Percentiles rank a stretch among this genome's conserved stretches.
These are phyloP conservation scores for Phortica variegata DNA, from an alignment of 1,140 invertebrate species.

Conservation along the genomic window DNA sequence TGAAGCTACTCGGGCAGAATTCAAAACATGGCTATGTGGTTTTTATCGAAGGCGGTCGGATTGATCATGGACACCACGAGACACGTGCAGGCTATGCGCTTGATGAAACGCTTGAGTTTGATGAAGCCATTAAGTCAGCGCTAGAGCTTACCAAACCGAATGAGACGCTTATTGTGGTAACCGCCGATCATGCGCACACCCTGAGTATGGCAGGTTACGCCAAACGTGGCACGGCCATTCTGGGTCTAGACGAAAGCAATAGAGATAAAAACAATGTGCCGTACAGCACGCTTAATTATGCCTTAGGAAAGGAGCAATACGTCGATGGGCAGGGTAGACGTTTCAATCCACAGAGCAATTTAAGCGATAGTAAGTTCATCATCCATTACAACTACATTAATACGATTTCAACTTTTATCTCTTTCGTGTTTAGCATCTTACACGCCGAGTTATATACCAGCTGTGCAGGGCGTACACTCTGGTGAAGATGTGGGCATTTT, in stretches of 20 bases:
- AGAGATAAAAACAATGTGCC: slow-evolving; percentile 54
- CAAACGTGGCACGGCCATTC: slow-evolving; percentile 67
- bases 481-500: slow-evolving; percentile 71
- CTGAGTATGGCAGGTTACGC: slow-evolving; percentile 70
- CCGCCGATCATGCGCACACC: slow-evolving; percentile 70
- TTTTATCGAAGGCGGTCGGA: slow-evolving; percentile 68
- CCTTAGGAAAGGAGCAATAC: slow-evolving; percentile 65
- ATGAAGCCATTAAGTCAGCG: slow-evolving; percentile 66
- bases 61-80: slow-evolving; percentile 73
- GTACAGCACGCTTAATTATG: slow-evolving; percentile 67
- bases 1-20: slow-evolving; percentile 67
- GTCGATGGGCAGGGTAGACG: slow-evolving; percentile 26
- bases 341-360: slow-evolving; percentile 23
- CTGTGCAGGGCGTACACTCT: slow-evolving; percentile 62
- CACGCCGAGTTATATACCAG: slow-evolving; percentile 57
- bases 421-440: slow-evolving; percentile 29
- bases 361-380: slow-evolving; percentile 27
- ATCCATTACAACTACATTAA: neutral
- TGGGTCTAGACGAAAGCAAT: slow-evolving; percentile 56
- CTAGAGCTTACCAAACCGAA: slow-evolving; percentile 60
- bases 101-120: slow-evolving; percentile 69
- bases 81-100: slow-evolving; percentile 65
- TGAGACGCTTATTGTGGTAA: slow-evolving; percentile 70
- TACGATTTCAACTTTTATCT: neutral
- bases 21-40: slow-evolving; percentile 66